Evolutionary conservation across 2,888 invertebrate species (phyloP), one percentile per base, ranked within the genome.

Genomic region (Alloscopus bannaensis): DNA sequence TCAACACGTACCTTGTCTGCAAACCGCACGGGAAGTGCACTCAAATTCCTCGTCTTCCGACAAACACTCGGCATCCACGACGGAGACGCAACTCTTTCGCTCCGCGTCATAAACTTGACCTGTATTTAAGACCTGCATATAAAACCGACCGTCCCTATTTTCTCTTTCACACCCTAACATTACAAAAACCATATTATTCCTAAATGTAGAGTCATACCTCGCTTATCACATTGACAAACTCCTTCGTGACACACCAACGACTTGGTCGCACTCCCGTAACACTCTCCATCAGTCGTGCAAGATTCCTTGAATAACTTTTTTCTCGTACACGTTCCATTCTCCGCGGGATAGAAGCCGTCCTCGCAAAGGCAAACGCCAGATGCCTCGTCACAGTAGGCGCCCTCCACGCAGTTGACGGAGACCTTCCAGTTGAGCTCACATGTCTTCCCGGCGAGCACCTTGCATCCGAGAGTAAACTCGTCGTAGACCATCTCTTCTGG

Each of bases 11-110:
- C 82, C 83, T 36, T 64, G 60, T 1, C 42, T 45, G 59, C 85
- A 85, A 36, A 76, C 71, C 1, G 82, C 85, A 57, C 83, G 76
- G 16, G 75, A 62, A 0, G 80, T 81, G 55, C 85, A 85, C 22
- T 82, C 81, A 22, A 50, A 36, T 13, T 84, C 83, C 6, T 69
- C 55, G 11, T 79, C 73, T 22, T 83, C 80, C 16, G 42, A 40
- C 22, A 73, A 62, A 52, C 85, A 85, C 2, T 83, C 82, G 13
- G 80, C 73, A 29, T 82, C 85, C 1, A 84, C 85, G 1, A 81
- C 31, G 4, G 80, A 79, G 11, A 84, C 83, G 57, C 84, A 84
- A 0, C 71, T 31, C 22, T 65, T 59, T 50, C 77, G 65, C 50
- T 65, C 69, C 24, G 31, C 47, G 26, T 84, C 83, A 71, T 75